Percentiles rank a stretch among this genome's conserved stretches.
These are phyloP conservation scores for Lasioglossum baleicum DNA, from an alignment of 1,140 invertebrate species.

Conservation along the genomic window DNA sequence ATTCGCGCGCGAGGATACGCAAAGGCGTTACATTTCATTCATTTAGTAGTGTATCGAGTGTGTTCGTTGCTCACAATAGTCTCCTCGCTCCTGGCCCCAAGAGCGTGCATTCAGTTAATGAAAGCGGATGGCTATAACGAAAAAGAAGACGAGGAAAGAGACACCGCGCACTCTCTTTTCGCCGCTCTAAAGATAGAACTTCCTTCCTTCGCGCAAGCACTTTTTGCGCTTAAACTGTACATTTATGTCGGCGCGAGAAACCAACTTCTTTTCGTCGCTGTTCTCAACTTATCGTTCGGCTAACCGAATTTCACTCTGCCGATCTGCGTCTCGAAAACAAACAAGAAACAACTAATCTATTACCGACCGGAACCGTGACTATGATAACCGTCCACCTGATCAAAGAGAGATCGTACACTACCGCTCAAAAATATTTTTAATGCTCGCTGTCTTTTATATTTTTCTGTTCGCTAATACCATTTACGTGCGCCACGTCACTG, in stretches of 20 bases:
- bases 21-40: constrained; percentile 19
- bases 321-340: not conserved
- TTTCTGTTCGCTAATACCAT: too few species aligned
- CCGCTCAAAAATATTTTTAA: not conserved
- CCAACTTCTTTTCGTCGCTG: constrained; percentile 49
- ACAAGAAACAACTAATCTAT: not conserved
- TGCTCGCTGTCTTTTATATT: too few species aligned
- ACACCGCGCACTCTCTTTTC: constrained; percentile 46
- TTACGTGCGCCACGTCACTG: too few species aligned
- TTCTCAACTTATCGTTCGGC: constrained; percentile 12
- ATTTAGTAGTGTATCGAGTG: not conserved
- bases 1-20: not conserved
- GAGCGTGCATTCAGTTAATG: constrained; percentile 31
- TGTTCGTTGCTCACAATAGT: constrained; percentile 19
- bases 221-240: constrained; percentile 65
- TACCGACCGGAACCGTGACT: not conserved
- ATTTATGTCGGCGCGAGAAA: constrained; percentile 56
- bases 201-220: constrained; percentile 68
- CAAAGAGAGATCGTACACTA: not conserved
- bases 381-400: not conserved
- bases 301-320: not conserved
- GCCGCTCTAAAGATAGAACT: constrained; percentile 74
- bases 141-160: constrained; percentile 44
- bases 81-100: constrained; percentile 10
- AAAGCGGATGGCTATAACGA: constrained; percentile 45